These are phyloP conservation scores for Rhynchophorus ferrugineus DNA, from an alignment of 1,140 invertebrate genomes.

Conservation along the genomic window DNA sequence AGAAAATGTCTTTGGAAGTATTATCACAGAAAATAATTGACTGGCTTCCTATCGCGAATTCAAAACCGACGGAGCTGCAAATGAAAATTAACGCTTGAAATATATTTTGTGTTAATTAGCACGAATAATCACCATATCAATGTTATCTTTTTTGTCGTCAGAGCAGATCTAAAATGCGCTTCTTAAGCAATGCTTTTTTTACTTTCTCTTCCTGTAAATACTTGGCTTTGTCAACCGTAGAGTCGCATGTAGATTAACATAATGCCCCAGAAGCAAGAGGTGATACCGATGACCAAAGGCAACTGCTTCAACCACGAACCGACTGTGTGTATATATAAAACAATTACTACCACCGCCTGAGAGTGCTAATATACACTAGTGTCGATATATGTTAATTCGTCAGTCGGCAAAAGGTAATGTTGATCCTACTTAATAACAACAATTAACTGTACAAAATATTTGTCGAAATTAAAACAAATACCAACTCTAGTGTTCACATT, in stretches of 20 bases:
- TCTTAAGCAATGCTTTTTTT: conserved; percentile 20
- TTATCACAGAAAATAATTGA: conserved; percentile 1
- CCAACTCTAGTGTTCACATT: conserved; percentile 16
- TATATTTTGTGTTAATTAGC: too few species aligned
- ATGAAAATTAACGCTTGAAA: too few species aligned
- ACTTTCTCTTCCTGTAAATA: conserved; percentile 12
- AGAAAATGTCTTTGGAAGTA: too few species aligned
- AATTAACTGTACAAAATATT: too few species aligned
- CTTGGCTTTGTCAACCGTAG: conserved; percentile 34
- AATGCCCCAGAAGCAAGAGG: conserved; percentile 64
- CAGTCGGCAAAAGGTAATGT: too few species aligned
- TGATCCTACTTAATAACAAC: too few species aligned
- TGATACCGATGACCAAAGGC: conserved; percentile 59
- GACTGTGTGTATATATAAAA: conserved; percentile 36
- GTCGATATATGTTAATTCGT: conserved; percentile 17
- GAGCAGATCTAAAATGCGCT: conserved; percentile 4
- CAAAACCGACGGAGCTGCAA: too few species aligned
- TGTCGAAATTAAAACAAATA: conserved; percentile 2
- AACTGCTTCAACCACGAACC: conserved; percentile 45
- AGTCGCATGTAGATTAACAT: conserved; percentile 48
- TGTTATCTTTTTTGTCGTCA: too few species aligned
- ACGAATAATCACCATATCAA: too few species aligned
- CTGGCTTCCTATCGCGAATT: too few species aligned
- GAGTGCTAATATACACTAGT: conserved; percentile 40
- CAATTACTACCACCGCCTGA: conserved; percentile 37